Evolutionary conservation across 2,888 invertebrate genomes (phyloP), one percentile per base, ranked within the genome.

Genomic region (Caenorhabditis zanzibari): DNA sequence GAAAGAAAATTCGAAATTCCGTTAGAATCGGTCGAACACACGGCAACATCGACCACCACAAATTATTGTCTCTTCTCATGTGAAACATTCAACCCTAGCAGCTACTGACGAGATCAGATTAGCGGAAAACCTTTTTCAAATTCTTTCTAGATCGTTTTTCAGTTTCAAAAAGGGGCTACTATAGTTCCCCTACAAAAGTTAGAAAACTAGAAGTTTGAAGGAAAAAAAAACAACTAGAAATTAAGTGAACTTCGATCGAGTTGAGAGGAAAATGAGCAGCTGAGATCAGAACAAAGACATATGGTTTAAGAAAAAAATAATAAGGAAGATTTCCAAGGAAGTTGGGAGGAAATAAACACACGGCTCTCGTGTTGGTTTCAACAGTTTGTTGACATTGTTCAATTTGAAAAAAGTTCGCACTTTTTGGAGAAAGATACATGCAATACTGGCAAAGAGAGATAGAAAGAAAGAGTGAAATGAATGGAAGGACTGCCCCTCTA

Each of bases 391-490:
- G 71, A 71, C 79, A 71, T 44, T 79, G 79, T 79, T 79, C 79
- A 35, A 61, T 35, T 69, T 32, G 26, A 66, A 44, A 56, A 68
- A 77, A 79, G 79, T 79, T 79, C 79, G 79, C 71, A 79, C 79
- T 79, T 71, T 71, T 77, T 77, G 63, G 68, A 68, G 75, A 68
- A 63, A 68, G 68, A 69, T 71, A 77, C 77, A 77, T 77, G 69
- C 54, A 77, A 77, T 68, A 77, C 54, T 69, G 66, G 26, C 66
- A 63, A 44, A 68, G 26, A 61, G 59, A 47, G 69, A n/a, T n/a
- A n/a, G n/a, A 64, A 32, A 76, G 54, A 71, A 59, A 80, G 66
- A 68, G 66, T 32, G 73, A 80, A 32, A 49, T 26, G 71, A 61
- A 35, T 63, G 63, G 77, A 52, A 47, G 68, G 58, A 38, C 32